Conservation (phyloP, 2,888 invertebrate genomes). For the Chalcosyrphus nemorum region DNA sequence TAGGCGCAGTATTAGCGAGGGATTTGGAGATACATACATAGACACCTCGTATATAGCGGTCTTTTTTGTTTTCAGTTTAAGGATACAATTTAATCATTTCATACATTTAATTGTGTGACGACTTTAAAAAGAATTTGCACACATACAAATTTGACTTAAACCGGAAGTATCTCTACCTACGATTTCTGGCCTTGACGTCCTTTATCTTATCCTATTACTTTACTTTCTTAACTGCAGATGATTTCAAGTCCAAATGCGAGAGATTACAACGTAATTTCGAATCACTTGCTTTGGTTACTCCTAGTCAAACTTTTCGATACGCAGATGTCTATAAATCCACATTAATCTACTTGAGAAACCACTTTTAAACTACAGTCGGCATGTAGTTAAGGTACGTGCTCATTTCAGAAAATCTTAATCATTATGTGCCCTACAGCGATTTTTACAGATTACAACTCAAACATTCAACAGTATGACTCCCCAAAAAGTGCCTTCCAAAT, state of each 20-base stretch:
- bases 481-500: neutral
- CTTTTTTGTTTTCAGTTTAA: neutral
- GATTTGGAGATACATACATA: neutral
- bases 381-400: slow-evolving; percentile 1
- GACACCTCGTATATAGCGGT: no score
- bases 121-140: no score
- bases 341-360: neutral
- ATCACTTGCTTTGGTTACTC: neutral
- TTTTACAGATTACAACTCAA: neutral
- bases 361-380: neutral
- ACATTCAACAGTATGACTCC: neutral
- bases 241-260: neutral
- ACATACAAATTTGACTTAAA: no score
- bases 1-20: neutral
- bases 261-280: neutral
- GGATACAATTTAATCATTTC: neutral
- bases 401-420: neutral
- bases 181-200: no score
- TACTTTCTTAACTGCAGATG: neutral
- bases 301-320: neutral
- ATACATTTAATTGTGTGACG: no score
- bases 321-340: neutral
- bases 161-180: no score
- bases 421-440: neutral
- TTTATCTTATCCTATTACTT: neutral